These are phyloP conservation scores for Vireo altiloquus DNA, from an alignment of 2,113 vertebrate genomes.

Conservation along the genomic window DNA sequence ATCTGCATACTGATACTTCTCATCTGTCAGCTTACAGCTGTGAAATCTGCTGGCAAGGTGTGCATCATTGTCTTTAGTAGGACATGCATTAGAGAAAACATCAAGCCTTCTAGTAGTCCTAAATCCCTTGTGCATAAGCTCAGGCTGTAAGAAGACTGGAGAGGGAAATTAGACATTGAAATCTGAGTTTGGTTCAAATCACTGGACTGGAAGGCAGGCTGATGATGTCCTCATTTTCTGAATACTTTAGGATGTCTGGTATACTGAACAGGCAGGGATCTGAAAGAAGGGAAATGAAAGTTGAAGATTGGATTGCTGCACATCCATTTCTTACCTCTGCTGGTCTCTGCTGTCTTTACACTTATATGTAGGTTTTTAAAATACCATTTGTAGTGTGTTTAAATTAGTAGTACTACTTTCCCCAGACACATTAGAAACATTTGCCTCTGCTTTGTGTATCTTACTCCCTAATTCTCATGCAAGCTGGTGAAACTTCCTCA, in stretches of 20 bases:
- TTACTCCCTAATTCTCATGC: not conserved
- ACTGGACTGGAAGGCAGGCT: not conserved
- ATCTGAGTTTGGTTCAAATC: not conserved
- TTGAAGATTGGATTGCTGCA: not conserved
- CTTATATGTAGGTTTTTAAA: not conserved
- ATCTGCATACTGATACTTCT: not conserved
- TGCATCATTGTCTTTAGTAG: not conserved
- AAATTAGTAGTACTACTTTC: not conserved
- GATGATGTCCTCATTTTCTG: not conserved
- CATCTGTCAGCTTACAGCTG: not conserved
- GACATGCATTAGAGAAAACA: not conserved
- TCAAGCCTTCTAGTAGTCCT: not conserved
- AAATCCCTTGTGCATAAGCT: not conserved
- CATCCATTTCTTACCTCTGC: not conserved
- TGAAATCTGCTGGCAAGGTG: not conserved
- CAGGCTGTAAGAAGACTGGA: not conserved
- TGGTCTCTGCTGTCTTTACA: not conserved
- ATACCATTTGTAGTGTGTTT: not conserved
- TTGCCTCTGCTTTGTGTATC: not conserved
- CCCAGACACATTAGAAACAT: not conserved
- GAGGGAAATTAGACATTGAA: not conserved
- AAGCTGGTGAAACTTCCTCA: not conserved
- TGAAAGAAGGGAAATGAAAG: not conserved
- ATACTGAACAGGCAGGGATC: not conserved
- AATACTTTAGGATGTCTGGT: not conserved